phyloP scores from a whole-genome alignment of 64 coral and sea anemone genomes.

The Stichodactyla mertensii region DNA sequence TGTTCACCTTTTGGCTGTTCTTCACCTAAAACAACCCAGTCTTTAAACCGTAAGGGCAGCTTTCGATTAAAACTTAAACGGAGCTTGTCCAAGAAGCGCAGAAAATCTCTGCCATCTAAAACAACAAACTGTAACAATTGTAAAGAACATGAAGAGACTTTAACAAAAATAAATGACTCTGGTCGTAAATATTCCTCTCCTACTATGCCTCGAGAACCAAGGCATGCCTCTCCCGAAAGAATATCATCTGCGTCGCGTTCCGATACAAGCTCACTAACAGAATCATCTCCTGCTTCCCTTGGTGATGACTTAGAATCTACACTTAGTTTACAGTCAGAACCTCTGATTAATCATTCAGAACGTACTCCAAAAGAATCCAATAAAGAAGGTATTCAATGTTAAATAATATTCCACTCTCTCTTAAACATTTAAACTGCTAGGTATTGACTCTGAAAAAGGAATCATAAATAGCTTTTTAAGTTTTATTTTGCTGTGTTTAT shows the following conservation, averaged over 20 bases:
- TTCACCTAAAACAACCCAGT: constrained; percentile 68
- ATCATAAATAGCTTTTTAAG: not conserved
- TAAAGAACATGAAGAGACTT: constrained; percentile 35
- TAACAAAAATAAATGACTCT: constrained; percentile 61
- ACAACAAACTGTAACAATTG: constrained; percentile 58
- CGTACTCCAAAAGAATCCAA: constrained; percentile 15
- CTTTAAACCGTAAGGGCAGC: constrained; percentile 83
- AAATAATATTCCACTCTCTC: not conserved
- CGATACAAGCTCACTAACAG: constrained; percentile 75
- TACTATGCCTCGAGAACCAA: constrained; percentile 23
- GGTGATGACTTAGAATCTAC: constrained; percentile 78
- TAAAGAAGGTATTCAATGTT: constrained; percentile 5
- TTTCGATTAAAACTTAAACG: constrained; percentile 85
- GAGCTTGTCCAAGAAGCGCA: constrained; percentile 91
- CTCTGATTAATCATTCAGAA: constrained; percentile 44
- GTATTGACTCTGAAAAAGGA: not conserved
- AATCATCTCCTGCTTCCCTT: constrained; percentile 80
- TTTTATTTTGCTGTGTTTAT: not conserved
- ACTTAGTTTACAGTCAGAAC: constrained; percentile 73
- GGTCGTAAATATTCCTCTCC: constrained; percentile 61
- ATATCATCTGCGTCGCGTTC: constrained; percentile 61
- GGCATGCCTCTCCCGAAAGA: constrained; percentile 54
- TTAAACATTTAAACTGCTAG: not conserved
- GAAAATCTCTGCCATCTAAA: constrained; percentile 78
- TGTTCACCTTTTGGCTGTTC: constrained; percentile 92